These are phyloP conservation scores for Mus caroli DNA, from an alignment of 2,797 vertebrate genomes.

Conservation along the genomic window DNA sequence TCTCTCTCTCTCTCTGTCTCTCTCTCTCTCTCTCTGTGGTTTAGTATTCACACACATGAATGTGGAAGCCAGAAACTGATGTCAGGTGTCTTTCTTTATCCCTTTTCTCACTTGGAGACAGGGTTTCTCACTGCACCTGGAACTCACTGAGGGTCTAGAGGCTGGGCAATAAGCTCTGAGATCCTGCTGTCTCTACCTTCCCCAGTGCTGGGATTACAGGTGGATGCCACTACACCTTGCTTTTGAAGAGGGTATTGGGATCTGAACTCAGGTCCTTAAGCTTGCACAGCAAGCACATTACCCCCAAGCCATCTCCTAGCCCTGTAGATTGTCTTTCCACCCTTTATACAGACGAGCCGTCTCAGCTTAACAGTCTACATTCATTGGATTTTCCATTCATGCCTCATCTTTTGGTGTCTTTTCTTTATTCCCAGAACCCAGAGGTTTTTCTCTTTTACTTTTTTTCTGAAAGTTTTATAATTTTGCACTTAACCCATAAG, in stretches of 20 bases:
- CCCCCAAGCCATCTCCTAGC: background rate
- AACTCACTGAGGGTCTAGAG: background rate
- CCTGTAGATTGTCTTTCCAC: background rate
- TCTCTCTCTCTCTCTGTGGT: background rate
- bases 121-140: background rate
- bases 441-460: constrained; percentile 30
- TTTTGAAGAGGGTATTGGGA: background rate
- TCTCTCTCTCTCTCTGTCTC: no score
- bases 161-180: background rate
- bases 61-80: background rate
- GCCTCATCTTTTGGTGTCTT: background rate
- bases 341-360: background rate
- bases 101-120: background rate
- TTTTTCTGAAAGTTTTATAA: constrained; percentile 20
- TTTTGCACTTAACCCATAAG: constrained; percentile 36
- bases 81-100: background rate
- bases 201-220: background rate
- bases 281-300: no score
- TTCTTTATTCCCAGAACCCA: background rate
- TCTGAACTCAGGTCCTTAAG: background rate
- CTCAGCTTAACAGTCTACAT: constrained; percentile 24
- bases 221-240: background rate
- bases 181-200: background rate
- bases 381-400: background rate
- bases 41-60: background rate